These are phyloP conservation scores for Schizopygopsis pylzovi DNA, from an alignment of 2,797 vertebrate species.

Conservation along the genomic window DNA sequence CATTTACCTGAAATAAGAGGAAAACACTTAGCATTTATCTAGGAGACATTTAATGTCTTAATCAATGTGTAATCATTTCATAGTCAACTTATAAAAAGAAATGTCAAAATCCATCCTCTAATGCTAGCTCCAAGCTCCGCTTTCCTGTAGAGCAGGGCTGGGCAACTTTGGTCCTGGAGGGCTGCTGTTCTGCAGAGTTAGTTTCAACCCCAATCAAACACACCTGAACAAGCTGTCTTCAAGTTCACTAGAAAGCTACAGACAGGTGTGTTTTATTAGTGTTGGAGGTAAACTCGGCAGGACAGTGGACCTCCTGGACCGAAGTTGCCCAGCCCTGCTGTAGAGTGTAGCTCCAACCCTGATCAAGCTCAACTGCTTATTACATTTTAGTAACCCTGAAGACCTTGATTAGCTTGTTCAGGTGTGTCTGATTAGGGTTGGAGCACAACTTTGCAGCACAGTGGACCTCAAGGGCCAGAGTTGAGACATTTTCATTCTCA, in stretches of 20 bases:
- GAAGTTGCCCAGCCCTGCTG: neutral
- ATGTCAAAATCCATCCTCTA: neutral
- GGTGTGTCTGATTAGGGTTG: neutral
- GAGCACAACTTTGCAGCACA: neutral
- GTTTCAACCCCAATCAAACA: no score
- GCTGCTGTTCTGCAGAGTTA: no score
- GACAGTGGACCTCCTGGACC: no score
- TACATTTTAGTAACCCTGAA: neutral
- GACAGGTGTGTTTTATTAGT: no score
- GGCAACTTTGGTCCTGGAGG: no score
- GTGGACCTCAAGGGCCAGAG: neutral
- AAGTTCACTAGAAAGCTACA: no score
- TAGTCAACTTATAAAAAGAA: constrained; percentile 1
- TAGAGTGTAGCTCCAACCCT: neutral
- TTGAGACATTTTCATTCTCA: neutral
- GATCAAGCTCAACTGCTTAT: neutral
- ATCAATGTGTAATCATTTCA: neutral
- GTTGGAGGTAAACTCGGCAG: no score
- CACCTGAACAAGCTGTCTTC: no score
- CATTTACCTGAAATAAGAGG: constrained; percentile 85
- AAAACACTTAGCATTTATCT: constrained; percentile 1
- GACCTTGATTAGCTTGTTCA: neutral
- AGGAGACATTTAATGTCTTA: neutral
- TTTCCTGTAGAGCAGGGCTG: neutral
- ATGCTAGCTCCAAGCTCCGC: neutral